phyloP scores from a whole-genome alignment of 2,797 vertebrate species.

The Silurus lanzhouensis region DNA sequence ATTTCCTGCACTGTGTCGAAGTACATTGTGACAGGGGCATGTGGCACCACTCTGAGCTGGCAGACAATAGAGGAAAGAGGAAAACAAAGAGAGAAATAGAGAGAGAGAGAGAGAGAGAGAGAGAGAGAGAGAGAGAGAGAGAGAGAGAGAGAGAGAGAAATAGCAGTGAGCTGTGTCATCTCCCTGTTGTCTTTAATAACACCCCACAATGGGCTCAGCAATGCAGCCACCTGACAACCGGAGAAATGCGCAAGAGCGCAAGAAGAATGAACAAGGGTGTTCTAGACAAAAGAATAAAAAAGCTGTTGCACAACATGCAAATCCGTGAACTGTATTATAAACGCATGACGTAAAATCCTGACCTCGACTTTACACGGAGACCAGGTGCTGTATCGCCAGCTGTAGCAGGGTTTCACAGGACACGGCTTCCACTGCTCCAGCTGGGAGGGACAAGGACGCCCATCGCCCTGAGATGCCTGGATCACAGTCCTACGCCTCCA shows the following conservation, averaged over 20 bases:
- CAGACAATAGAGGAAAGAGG: conserved; percentile 32
- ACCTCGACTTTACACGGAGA: conserved; percentile 91
- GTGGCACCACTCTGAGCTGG: conserved; percentile 19
- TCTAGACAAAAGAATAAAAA: neutral
- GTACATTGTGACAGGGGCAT: conserved; percentile 40
- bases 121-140: neutral
- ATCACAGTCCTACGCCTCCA: conserved; percentile 82
- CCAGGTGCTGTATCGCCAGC: conserved; percentile 90
- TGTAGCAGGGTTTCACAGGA: conserved; percentile 91
- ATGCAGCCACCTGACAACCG: conserved; percentile 42
- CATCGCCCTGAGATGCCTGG: conserved; percentile 92
- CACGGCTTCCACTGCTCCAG: conserved; percentile 96
- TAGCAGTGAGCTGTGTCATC: neutral
- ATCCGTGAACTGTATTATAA: too few relatives aligned
- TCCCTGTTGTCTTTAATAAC: conserved; percentile 54
- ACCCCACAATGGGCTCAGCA: conserved; percentile 31
- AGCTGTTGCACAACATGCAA: neutral
- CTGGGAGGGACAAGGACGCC: conserved; percentile 87
- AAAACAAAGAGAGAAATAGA: conserved; percentile 13
- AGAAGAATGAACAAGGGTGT: conserved; percentile 7
- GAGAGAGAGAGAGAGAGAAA: conserved; percentile 12
- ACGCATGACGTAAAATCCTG: conserved; percentile 45
- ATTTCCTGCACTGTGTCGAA: neutral
- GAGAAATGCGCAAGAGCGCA: conserved; percentile 25
- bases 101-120: conserved; percentile 1